A percentile compares a stretch with the other conserved stretches of the same genome.
Conservation (phyloP, 2,113 vertebrate species). For the Burhinus oedicnemus region DNA sequence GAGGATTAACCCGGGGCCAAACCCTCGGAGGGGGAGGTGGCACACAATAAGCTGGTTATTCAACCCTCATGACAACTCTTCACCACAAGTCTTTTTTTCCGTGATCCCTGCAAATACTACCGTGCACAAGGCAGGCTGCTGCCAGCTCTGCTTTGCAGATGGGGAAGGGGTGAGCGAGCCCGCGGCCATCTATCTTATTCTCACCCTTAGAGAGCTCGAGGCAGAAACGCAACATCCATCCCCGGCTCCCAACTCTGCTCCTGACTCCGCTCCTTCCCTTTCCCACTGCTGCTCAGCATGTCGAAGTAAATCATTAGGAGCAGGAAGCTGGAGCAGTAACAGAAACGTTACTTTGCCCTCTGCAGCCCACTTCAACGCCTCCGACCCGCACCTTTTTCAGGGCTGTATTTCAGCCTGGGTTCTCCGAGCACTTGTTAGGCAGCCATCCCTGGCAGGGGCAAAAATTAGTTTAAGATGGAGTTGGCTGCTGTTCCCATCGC, state of each 20-base stretch:
- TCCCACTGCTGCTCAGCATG: neutral
- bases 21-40: rapidly evolving
- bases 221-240: neutral
- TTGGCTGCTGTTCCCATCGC: neutral
- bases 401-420: neutral
- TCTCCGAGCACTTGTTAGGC: neutral
- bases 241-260: neutral
- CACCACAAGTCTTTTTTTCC: neutral
- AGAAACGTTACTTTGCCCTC: neutral
- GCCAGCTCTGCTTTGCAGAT: neutral
- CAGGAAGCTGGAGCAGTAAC: neutral
- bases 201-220: neutral
- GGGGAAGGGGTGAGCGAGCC: neutral
- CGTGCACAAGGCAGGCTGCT: neutral
- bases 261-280: neutral
- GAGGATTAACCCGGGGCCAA: neutral
- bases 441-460: neutral
- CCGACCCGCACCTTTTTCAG: neutral
- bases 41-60: rapidly evolving
- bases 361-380: neutral
- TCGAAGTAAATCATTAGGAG: neutral
- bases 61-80: neutral
- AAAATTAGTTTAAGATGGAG: neutral
- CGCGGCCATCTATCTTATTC: neutral
- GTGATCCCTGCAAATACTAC: neutral